These are phyloP conservation scores for Nematostella vectensis DNA, from an alignment of 92 coral and sea anemone species.

Conservation along the genomic window DNA sequence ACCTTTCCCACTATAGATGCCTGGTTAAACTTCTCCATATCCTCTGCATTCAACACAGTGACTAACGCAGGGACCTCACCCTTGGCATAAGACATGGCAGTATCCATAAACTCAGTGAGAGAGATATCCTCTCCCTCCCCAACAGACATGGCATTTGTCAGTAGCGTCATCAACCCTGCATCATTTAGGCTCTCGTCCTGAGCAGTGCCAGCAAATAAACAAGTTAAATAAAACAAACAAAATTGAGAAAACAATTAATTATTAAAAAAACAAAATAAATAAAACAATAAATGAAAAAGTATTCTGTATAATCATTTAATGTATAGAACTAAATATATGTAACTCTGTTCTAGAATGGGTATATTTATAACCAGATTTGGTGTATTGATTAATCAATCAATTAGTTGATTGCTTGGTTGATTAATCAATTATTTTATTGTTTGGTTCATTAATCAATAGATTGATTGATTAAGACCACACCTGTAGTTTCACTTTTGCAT, in stretches of 20 bases:
- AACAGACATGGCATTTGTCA: constrained; percentile 51
- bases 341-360: too few species aligned
- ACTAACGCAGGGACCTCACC: constrained; percentile 68
- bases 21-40: constrained; percentile 53
- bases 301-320: too few species aligned
- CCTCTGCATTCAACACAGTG: constrained; percentile 48
- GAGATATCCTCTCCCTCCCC: constrained; percentile 54
- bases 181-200: constrained; percentile 18
- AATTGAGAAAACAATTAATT: neutral
- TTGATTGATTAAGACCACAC: too few species aligned
- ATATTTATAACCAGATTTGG: too few species aligned
- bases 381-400: too few species aligned
- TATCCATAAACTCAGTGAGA: constrained; percentile 45
- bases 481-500: constrained; percentile 37
- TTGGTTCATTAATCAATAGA: too few species aligned
- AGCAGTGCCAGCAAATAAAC: too few species aligned
- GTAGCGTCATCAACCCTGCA: constrained; percentile 50
- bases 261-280: too few species aligned
- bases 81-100: constrained; percentile 64
- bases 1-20: constrained; percentile 66
- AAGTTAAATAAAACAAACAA: neutral
- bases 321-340: too few species aligned
- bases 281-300: too few species aligned
- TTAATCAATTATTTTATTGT: too few species aligned
- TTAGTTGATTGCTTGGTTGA: too few species aligned